A percentile compares a stretch with the other conserved stretches of the same genome.
phyloP scores from a whole-genome alignment of 23 tunicate genomes.

The Styela clava region DNA sequence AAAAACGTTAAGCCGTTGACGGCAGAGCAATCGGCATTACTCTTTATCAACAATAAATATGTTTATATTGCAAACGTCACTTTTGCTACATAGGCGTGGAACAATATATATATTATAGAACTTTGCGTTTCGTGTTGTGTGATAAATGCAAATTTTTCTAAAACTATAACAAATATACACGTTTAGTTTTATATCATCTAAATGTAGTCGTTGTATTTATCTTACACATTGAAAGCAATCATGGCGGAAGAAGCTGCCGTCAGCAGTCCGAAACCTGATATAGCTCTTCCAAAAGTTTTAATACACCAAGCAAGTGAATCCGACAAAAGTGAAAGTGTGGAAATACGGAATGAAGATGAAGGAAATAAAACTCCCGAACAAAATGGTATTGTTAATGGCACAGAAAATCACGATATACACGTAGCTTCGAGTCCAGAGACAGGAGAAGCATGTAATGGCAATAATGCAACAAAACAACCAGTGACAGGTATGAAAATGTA shows the following conservation, averaged over 20 bases:
- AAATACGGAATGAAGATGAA: neutral
- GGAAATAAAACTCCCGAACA: neutral
- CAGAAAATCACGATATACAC: neutral
- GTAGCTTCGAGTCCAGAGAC: neutral
- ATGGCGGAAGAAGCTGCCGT: constrained; percentile 9
- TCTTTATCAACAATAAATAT: too few relatives aligned
- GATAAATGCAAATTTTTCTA: too few relatives aligned
- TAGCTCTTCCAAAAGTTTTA: constrained; percentile 21
- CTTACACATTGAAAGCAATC: too few relatives aligned
- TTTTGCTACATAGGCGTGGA: too few relatives aligned
- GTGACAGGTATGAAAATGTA: neutral
- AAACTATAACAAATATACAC: too few relatives aligned
- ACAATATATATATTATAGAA: too few relatives aligned
- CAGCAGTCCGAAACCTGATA: neutral
- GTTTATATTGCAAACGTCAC: too few relatives aligned
- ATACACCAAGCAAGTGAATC: constrained; percentile 33
- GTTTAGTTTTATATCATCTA: too few relatives aligned
- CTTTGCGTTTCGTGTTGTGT: too few relatives aligned
- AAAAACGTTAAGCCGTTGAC: too few relatives aligned
- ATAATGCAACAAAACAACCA: neutral
- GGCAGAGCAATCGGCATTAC: too few relatives aligned
- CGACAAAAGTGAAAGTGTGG: constrained; percentile 12
- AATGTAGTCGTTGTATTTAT: too few relatives aligned
- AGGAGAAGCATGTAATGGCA: neutral
- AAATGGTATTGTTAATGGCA: neutral